Conservation (phyloP, 2,888 invertebrate species). For the Trissoscelio sp. region DNA sequence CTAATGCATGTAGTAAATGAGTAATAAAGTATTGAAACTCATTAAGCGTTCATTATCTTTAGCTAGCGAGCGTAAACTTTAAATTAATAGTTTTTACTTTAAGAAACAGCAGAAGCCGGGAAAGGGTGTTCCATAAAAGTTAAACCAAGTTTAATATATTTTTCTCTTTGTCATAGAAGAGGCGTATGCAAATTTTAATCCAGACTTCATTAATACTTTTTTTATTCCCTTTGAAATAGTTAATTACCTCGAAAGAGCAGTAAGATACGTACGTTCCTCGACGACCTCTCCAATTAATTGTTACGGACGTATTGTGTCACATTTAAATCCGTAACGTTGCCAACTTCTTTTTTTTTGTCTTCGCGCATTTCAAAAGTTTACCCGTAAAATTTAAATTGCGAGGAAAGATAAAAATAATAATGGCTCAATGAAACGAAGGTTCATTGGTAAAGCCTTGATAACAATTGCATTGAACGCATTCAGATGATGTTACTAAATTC, state of each 20-base stretch:
- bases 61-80: conserved; percentile 36
- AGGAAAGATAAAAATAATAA: neutral
- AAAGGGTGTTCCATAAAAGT: conserved; percentile 26
- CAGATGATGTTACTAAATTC: conserved; percentile 21
- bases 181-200: conserved; percentile 54
- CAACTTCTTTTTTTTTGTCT: neutral
- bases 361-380: neutral
- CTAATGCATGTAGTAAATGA: conserved; percentile 27
- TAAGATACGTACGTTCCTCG: conserved; percentile 11
- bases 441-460: conserved; percentile 28
- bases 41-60: conserved; percentile 32
- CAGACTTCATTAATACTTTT: conserved; percentile 47
- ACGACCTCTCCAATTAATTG: conserved; percentile 18
- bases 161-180: conserved; percentile 29
- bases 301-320: conserved; percentile 12
- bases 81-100: conserved; percentile 38
- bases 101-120: conserved; percentile 15
- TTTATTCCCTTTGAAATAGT: conserved; percentile 22
- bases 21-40: neutral
- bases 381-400: neutral
- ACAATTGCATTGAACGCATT: conserved; percentile 15
- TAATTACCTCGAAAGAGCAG: conserved; percentile 31
- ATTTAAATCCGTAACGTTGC: neutral
- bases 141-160: conserved; percentile 31
- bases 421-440: neutral